Base-by-base conservation (phyloP, 2,113 vertebrate species). In the Saccopteryx bilineata region DNA sequence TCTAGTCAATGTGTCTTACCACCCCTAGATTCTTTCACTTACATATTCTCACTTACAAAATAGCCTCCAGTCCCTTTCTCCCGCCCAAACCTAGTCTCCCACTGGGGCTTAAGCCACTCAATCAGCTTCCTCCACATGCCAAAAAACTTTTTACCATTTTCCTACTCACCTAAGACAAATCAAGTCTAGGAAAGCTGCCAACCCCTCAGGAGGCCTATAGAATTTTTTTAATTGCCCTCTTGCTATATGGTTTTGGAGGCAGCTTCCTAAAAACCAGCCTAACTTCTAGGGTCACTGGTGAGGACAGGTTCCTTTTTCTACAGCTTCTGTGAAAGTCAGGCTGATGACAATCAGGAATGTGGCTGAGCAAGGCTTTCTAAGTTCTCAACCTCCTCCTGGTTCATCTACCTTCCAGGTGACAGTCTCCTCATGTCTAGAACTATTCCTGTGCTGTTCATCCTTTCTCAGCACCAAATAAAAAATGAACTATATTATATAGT, bases 141-240 rank as follows among this genome's bases (percentile, higher is more conserved):
- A 71, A 86, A 71, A 86, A 75, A 21, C 21, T 54, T 63, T 72
- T 74, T 65, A 82, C 12, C 9, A 23, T 71, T 31, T 79, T 63
- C 24, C 60, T 26, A 93, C 23, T 2, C 75, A 58, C 33, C 86
- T n/a, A 65, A 94, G 56, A 93, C 69, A 94, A 90, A 72, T 48
- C 31, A 86, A 82, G 17, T 24, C 39, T 60, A 90, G 21, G 5
- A 72, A 74, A 71, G 24, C n/a, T 93, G 54, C 66, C 48, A 87
- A 78, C 5, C 7, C 33, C 60, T 7, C 19, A 58, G 33, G 21
- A 66, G 8, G 18, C 17, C 76, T 28, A 63, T 0, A 58, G 28
- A 84, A 85, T 60, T 69, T 90, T 71, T 90, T 87, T 72, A 28
- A 21, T 28, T 72, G 60, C 19, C 66, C 4, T 71, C 15, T 15